phyloP scores from a whole-genome alignment of 2,888 invertebrate species.

The Acronicta leporina region DNA sequence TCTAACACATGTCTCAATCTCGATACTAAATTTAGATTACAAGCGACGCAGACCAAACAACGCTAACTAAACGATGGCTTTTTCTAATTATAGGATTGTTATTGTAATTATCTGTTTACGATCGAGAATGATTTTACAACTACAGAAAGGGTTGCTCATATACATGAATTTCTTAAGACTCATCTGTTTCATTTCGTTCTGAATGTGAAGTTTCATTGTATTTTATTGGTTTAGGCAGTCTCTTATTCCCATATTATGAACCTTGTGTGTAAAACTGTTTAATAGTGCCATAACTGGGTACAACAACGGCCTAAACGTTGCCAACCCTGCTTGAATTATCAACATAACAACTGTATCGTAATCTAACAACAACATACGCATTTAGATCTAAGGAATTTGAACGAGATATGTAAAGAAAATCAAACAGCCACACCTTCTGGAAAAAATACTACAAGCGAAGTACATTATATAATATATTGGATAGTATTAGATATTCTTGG shows the following conservation, averaged over 20 bases:
- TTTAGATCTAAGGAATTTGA: conserved; percentile 30
- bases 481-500: background rate
- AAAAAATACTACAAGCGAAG: no score
- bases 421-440: no score
- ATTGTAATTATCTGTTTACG: conserved; percentile 60
- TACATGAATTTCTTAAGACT: conserved; percentile 24
- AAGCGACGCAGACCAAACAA: conserved; percentile 56
- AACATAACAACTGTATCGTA: conserved; percentile 29
- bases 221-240: conserved; percentile 26
- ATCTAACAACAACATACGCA: conserved; percentile 33
- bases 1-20: conserved; percentile 58
- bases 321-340: conserved; percentile 38
- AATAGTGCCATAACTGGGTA: conserved; percentile 11
- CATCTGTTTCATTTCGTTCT: conserved; percentile 37
- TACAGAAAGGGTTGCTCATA: conserved; percentile 41
- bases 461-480: background rate
- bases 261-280: conserved; percentile 6
- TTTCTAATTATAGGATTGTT: conserved; percentile 65
- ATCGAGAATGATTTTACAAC: conserved; percentile 51
- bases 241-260: background rate
- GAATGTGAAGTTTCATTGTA: conserved; percentile 22
- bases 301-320: conserved; percentile 6
- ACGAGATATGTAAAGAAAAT: conserved; percentile 5
- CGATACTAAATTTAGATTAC: conserved; percentile 58
- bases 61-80: conserved; percentile 45